Percentiles rank a stretch among this genome's conserved stretches.
Evolutionary conservation across 2,888 invertebrate species (phyloP).

Genomic region (Spodoptera exigua): DNA sequence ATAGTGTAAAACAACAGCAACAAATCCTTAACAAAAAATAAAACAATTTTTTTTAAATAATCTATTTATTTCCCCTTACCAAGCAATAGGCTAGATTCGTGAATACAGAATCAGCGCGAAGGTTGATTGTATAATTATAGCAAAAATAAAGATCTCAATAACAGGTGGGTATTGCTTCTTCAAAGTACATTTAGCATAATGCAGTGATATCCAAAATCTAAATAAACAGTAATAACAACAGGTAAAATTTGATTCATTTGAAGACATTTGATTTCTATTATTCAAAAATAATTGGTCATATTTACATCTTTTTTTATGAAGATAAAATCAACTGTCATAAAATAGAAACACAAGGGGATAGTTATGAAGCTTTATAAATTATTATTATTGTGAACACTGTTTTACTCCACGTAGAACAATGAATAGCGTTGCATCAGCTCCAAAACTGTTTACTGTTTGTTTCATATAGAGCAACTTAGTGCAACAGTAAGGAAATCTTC

Average conservation of each 20-base stretch:
- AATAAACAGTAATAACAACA: too few species aligned
- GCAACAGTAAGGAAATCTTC: conserved; percentile 97
- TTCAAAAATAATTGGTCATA: too few species aligned
- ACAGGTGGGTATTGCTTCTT: neutral
- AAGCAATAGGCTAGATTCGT: conserved; percentile 43
- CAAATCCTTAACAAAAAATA: conserved; percentile 2
- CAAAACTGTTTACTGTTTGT: conserved; percentile 1
- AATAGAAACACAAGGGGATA: conserved; percentile 16
- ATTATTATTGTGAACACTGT: conserved; percentile 13
- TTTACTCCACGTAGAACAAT: conserved; percentile 13
- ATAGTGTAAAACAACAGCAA: too few species aligned
- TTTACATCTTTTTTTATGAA: neutral
- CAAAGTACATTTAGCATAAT: too few species aligned
- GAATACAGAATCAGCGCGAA: conserved; percentile 12
- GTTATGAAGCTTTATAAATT: conserved; percentile 9
- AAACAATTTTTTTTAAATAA: conserved; percentile 35
- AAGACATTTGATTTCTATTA: too few species aligned
- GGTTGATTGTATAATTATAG: conserved; percentile 22
- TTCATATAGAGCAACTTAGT: conserved; percentile 91
- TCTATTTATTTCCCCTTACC: conserved; percentile 37
- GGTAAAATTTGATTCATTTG: too few species aligned
- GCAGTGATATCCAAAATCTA: neutral
- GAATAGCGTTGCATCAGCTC: conserved; percentile 16
- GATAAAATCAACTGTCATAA: neutral
- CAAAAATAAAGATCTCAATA: conserved; percentile 14